A percentile compares a stretch with the other conserved stretches of the same genome.
Conservation (phyloP, 2,113 vertebrate genomes). For the Hippopotamus amphibius region DNA sequence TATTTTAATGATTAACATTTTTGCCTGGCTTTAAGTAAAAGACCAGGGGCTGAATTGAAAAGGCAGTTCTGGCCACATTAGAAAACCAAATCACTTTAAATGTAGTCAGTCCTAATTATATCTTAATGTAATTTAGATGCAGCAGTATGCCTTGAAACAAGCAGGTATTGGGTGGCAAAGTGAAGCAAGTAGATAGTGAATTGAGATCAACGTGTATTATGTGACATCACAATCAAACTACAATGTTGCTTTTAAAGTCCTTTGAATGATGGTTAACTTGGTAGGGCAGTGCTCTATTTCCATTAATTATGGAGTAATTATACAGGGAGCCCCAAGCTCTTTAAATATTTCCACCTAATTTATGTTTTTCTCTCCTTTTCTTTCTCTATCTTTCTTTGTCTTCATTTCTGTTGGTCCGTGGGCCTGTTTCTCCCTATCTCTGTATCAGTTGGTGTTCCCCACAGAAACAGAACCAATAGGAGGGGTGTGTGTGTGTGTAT, state of each 20-base stretch:
- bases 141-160: slow-evolving; percentile 72
- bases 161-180: slow-evolving; percentile 70
- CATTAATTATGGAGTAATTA: background rate
- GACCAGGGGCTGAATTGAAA: slow-evolving; percentile 36
- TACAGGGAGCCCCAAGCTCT: background rate
- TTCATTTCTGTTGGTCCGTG: background rate
- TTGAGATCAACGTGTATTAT: slow-evolving; percentile 76
- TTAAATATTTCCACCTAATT: background rate
- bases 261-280: slow-evolving; percentile 65
- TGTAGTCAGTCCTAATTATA: slow-evolving; percentile 54
- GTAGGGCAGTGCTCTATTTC: background rate
- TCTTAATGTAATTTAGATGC: slow-evolving; percentile 46
- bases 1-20: slow-evolving; percentile 65
- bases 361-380: background rate
- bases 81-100: slow-evolving; percentile 62
- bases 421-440: background rate
- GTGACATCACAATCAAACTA: slow-evolving; percentile 70
- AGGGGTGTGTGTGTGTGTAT: background rate
- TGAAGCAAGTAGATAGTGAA: slow-evolving; percentile 82
- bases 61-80: slow-evolving; percentile 50
- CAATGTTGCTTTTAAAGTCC: slow-evolving; percentile 53
- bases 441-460: background rate
- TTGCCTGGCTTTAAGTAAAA: slow-evolving; percentile 47
- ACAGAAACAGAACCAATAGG: background rate
- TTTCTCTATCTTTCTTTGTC: background rate